These are phyloP conservation scores for Tamandua tetradactyla DNA, from an alignment of 2,797 vertebrate genomes.

Conservation along the genomic window DNA sequence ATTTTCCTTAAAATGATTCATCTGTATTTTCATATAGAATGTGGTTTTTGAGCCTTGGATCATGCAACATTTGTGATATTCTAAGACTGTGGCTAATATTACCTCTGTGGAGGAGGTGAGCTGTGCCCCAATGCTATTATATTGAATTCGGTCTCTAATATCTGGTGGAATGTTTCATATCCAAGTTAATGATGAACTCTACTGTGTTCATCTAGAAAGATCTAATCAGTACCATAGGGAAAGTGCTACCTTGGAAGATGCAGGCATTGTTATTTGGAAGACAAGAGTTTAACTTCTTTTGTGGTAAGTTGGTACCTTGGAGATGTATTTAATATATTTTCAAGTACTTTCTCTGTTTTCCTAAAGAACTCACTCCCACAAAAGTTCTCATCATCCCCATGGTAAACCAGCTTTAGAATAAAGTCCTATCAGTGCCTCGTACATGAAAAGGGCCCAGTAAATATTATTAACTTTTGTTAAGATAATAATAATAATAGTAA, in stretches of 20 bases:
- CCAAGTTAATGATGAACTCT: slow-evolving; percentile 48
- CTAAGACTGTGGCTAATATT: background rate
- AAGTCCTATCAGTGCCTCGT: background rate
- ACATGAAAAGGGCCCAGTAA: background rate
- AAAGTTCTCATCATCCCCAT: background rate
- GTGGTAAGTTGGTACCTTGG: slow-evolving; percentile 81
- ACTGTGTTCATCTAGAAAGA: slow-evolving; percentile 84
- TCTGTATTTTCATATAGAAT: background rate
- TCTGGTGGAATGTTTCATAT: background rate
- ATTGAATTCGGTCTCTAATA: background rate
- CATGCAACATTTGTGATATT: background rate
- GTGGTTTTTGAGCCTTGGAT: background rate
- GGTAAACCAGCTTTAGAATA: background rate
- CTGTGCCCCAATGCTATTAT: background rate
- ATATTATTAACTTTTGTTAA: slow-evolving; percentile 21
- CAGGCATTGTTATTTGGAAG: slow-evolving; percentile 89
- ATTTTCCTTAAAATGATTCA: slow-evolving; percentile 8
- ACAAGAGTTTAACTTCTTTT: slow-evolving; percentile 89
- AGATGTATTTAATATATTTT: background rate
- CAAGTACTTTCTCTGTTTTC: slow-evolving; percentile 27
- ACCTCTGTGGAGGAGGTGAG: background rate
- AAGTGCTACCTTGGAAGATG: slow-evolving; percentile 89
- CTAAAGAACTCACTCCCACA: background rate
- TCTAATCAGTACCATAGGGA: slow-evolving; percentile 89
- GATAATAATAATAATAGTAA: background rate